Conservation (phyloP, 2,888 invertebrate genomes). For the Dolichopus griseipennis region DNA sequence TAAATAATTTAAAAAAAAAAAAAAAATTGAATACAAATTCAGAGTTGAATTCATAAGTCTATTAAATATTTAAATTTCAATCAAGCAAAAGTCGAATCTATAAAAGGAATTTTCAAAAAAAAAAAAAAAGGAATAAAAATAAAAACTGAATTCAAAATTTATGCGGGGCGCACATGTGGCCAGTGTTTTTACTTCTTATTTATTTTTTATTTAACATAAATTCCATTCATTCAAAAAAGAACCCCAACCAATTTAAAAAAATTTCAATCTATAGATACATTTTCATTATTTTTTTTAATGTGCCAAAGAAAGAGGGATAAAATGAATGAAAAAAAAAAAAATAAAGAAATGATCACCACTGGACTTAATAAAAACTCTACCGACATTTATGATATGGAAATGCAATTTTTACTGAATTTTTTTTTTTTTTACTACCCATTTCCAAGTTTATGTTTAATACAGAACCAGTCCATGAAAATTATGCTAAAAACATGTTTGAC, state of each 20-base stretch:
- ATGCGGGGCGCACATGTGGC: conserved; percentile 3
- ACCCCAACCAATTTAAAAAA: neutral
- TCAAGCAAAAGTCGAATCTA: neutral
- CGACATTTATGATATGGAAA: conserved; percentile 6
- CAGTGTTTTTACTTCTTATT: neutral
- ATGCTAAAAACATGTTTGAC: conserved; percentile 6
- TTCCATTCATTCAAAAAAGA: neutral
- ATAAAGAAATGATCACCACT: neutral
- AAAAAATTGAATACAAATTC: neutral
- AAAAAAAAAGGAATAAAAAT: neutral
- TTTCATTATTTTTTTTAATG: too few species aligned
- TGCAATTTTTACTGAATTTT: neutral
- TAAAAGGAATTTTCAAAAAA: neutral
- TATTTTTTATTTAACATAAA: neutral
- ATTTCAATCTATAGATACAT: too few species aligned
- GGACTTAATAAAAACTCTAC: neutral
- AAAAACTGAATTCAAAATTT: neutral
- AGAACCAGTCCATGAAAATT: neutral
- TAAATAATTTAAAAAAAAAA: too few species aligned
- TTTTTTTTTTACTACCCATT: neutral
- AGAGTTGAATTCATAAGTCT: neutral
- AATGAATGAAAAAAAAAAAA: neutral
- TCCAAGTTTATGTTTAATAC: neutral
- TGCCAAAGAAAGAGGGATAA: neutral
- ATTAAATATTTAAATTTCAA: conserved; percentile 6